Conservation (phyloP, 2,888 invertebrate species). For the Chymomyza caudatula region DNA sequence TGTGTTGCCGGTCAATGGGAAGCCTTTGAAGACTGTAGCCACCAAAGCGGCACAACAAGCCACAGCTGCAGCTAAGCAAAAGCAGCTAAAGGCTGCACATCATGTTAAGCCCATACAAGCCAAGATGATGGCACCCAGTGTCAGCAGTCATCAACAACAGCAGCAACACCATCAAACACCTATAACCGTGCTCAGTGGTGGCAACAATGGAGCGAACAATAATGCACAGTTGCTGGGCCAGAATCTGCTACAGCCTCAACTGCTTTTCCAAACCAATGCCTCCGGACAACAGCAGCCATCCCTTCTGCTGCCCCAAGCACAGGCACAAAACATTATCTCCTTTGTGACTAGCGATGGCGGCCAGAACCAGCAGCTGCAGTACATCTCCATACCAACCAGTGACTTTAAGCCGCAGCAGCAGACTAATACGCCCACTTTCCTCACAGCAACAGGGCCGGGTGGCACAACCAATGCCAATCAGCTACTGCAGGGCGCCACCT, state of each 20-base stretch:
- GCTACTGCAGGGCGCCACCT: conserved; percentile 81
- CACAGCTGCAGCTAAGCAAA: conserved; percentile 64
- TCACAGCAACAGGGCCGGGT: conserved; percentile 61
- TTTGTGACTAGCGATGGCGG: conserved; percentile 75
- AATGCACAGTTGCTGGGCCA: conserved; percentile 53
- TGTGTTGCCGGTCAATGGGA: conserved; percentile 59
- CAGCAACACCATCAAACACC: conserved; percentile 43
- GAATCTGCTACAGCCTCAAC: conserved; percentile 58
- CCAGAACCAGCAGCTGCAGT: conserved; percentile 84
- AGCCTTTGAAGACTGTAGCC: conserved; percentile 68
- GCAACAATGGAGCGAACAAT: conserved; percentile 9
- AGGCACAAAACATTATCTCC: conserved; percentile 79
- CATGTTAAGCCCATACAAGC: conserved; percentile 72
- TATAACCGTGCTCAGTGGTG: conserved; percentile 52
- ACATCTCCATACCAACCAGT: conserved; percentile 82
- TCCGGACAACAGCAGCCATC: conserved; percentile 49
- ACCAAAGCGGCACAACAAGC: conserved; percentile 70
- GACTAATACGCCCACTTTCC: conserved; percentile 78
- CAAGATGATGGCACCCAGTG: conserved; percentile 53
- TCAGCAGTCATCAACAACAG: conserved; percentile 29
- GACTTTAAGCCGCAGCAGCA: conserved; percentile 79
- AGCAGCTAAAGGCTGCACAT: conserved; percentile 56
- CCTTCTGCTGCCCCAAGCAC: conserved; percentile 76
- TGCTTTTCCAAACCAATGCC: conserved; percentile 62
- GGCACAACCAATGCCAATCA: conserved; percentile 78